Evolutionary conservation across 2,797 vertebrate species (phyloP).

Genomic region (Sebastes diaconus): DNA sequence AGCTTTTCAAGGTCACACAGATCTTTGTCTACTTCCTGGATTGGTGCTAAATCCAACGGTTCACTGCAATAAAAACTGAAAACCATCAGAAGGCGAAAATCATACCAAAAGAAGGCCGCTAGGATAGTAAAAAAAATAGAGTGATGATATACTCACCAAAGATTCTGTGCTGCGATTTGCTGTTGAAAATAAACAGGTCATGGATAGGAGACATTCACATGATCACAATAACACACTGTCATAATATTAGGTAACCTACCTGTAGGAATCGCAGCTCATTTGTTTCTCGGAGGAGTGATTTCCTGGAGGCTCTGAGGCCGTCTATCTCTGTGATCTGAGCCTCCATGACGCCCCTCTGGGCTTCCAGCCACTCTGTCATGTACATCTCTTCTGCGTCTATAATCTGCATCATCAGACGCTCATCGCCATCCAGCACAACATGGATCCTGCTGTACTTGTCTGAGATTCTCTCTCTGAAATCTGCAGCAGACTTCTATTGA

Average conservation of each 20-base stretch:
- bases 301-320: conserved; percentile 65
- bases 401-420: conserved; percentile 82
- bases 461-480: conserved; percentile 73
- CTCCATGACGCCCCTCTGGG: conserved; percentile 67
- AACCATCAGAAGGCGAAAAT: neutral
- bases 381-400: conserved; percentile 77
- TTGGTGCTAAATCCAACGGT: conserved; percentile 62
- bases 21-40: conserved; percentile 61
- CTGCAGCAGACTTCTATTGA: conserved; percentile 68
- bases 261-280: conserved; percentile 74
- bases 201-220: neutral
- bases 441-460: conserved; percentile 81
- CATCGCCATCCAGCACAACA: conserved; percentile 76
- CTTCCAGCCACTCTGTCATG: conserved; percentile 76
- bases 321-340: conserved; percentile 73
- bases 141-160: conserved; percentile 70
- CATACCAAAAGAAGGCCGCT: neutral
- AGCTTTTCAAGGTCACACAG: conserved; percentile 74
- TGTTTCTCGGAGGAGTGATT: conserved; percentile 71
- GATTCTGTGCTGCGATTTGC: conserved; percentile 72
- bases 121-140: neutral
- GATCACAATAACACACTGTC: neutral
- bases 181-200: conserved; percentile 51
- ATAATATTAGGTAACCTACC: conserved; percentile 30
- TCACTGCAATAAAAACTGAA: conserved; percentile 54